Percentiles rank a stretch among this genome's conserved stretches.
Evolutionary conservation across 2,797 vertebrate species (phyloP).

Genomic region (Cynodonichthys magdalenae): DNA sequence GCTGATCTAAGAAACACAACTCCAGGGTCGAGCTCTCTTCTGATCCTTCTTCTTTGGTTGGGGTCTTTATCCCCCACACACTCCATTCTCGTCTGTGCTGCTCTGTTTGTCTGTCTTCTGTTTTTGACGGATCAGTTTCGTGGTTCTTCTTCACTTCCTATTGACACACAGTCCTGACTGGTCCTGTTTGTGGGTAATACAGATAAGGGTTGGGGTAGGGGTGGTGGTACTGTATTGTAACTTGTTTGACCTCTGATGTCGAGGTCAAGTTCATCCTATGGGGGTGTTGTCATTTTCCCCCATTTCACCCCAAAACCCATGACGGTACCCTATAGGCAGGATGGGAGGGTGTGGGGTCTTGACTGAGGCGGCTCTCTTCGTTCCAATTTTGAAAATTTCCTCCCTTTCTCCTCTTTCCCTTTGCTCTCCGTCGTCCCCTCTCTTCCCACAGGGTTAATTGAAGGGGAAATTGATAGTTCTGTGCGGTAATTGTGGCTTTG

Average conservation of each 20-base stretch:
- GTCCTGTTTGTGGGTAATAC: slow-evolving; percentile 63
- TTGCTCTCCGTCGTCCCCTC: slow-evolving; percentile 38
- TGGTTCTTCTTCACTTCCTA: slow-evolving; percentile 37
- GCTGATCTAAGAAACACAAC: slow-evolving; percentile 72
- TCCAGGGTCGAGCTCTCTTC: slow-evolving; percentile 44
- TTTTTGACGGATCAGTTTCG: slow-evolving; percentile 43
- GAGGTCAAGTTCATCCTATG: slow-evolving; percentile 66
- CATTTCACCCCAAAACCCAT: slow-evolving; percentile 46
- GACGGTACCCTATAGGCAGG: slow-evolving; percentile 34
- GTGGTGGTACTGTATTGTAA: slow-evolving; percentile 48
- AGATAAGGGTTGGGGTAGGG: not conserved
- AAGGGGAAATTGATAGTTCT: slow-evolving; percentile 81
- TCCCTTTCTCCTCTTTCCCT: slow-evolving; percentile 35
- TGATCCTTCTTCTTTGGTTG: slow-evolving; percentile 16
- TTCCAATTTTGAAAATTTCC: slow-evolving; percentile 69
- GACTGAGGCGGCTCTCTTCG: slow-evolving; percentile 42
- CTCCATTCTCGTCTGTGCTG: too few relatives aligned
- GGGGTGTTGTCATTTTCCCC: slow-evolving; percentile 59
- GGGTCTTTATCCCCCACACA: slow-evolving; percentile 16
- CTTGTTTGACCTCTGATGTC: slow-evolving; percentile 61
- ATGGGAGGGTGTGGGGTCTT: not conserved
- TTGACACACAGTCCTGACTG: slow-evolving; percentile 54
- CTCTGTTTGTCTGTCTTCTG: slow-evolving; percentile 24
- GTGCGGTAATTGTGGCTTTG: slow-evolving; percentile 78
- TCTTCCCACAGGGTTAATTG: slow-evolving; percentile 79